Evolutionary conservation across 30 jellyfish, hydroid and myxozoan species (phyloP).

Genomic region (Aurelia aurita complex sp. Pacific): DNA sequence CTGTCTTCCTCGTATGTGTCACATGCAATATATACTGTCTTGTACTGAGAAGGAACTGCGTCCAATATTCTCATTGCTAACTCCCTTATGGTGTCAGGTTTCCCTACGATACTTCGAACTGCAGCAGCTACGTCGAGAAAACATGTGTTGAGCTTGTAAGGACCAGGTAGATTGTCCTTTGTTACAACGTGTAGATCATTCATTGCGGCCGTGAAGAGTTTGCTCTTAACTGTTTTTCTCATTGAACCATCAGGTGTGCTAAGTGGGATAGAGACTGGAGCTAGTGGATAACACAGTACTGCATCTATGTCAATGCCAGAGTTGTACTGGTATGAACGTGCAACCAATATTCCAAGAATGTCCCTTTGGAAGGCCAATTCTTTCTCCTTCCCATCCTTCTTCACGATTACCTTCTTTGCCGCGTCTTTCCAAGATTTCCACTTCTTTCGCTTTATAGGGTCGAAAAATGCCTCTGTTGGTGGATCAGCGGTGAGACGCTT

Average conservation of each 20-base stretch:
- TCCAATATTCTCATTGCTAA: constrained; percentile 9
- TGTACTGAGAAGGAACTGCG: constrained; percentile 4
- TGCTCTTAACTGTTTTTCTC: constrained; percentile 15
- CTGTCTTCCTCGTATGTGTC: constrained; percentile 28
- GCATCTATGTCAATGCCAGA: constrained; percentile 29
- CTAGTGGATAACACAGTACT: constrained; percentile 47
- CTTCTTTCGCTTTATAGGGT: constrained; percentile 23
- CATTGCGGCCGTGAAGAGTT: constrained; percentile 11
- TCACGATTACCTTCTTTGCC: constrained; percentile 1
- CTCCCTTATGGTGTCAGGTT: constrained; percentile 10
- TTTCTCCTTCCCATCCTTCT: constrained; percentile 25
- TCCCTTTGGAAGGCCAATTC: constrained; percentile 49
- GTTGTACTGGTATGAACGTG: constrained; percentile 12
- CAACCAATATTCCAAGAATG: constrained; percentile 25
- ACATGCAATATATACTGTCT: constrained; percentile 19
- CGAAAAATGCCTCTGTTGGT: constrained; percentile 8
- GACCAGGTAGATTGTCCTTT: constrained; percentile 1
- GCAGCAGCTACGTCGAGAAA: constrained; percentile 1
- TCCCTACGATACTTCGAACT: constrained; percentile 17
- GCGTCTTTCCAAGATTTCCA: constrained; percentile 28
- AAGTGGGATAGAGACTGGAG: constrained; percentile 22
- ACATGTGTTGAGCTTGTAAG: neutral
- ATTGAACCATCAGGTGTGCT: constrained; percentile 24
- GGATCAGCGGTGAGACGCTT: constrained; percentile 10
- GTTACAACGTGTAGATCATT: constrained; percentile 1